phyloP scores from a whole-genome alignment of 92 coral and sea anemone genomes.

The Epizoanthus stellaris region DNA sequence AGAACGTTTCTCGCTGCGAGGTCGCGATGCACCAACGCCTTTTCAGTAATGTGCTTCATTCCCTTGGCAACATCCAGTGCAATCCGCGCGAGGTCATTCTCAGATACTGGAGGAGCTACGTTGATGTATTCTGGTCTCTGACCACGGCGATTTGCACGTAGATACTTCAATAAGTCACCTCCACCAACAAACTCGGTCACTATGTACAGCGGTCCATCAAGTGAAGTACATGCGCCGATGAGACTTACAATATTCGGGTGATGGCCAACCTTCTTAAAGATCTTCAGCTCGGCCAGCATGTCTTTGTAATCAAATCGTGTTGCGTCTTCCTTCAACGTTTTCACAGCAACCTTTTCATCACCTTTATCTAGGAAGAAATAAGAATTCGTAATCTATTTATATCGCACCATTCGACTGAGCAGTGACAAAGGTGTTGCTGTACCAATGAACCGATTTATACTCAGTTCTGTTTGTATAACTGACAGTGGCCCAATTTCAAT shows the following conservation, averaged over 20 bases:
- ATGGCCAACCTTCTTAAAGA: constrained; percentile 34
- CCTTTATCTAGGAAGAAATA: constrained; percentile 4
- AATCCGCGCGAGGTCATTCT: constrained; percentile 3
- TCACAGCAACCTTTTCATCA: constrained; percentile 29
- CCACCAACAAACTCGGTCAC: constrained; percentile 43
- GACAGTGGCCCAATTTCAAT: too few species aligned
- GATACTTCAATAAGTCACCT: constrained; percentile 19
- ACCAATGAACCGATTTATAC: background rate
- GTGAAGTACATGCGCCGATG: constrained; percentile 35
- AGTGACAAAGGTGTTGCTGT: background rate
- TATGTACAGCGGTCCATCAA: constrained; percentile 41
- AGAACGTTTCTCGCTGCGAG: constrained; percentile 35
- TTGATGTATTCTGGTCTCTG: constrained; percentile 14
- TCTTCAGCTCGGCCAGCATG: constrained; percentile 26
- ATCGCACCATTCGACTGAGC: too few species aligned
- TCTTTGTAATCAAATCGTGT: constrained; percentile 37
- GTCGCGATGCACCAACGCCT: constrained; percentile 25
- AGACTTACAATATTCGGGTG: constrained; percentile 35
- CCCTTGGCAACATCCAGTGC: constrained; percentile 31
- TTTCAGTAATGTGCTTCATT: constrained; percentile 29
- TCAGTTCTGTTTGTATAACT: background rate
- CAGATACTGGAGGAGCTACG: constrained; percentile 29
- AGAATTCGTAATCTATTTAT: too few species aligned
- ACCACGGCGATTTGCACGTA: constrained; percentile 32
- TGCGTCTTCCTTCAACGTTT: constrained; percentile 33